phyloP scores from a whole-genome alignment of 1,140 invertebrate genomes.

The Drosophila varians region DNA sequence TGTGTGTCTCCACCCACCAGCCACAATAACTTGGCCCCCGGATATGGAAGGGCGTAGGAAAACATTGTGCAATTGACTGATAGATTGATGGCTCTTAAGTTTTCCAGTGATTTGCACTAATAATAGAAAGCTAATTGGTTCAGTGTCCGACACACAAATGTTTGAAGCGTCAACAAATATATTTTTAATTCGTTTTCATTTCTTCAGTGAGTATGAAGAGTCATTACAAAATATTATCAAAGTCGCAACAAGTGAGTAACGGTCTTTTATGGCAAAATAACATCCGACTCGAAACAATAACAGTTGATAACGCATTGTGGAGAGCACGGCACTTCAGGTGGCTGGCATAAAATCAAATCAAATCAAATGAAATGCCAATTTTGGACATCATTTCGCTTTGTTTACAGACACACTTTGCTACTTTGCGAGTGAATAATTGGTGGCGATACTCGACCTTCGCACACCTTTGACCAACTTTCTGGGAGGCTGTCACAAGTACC shows the following conservation, averaged over 20 bases:
- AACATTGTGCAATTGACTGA: constrained; percentile 39
- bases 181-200: too few relatives aligned
- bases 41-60: constrained; percentile 28
- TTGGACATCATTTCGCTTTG: background rate
- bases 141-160: background rate
- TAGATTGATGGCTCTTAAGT: constrained; percentile 20
- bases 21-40: background rate
- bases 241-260: constrained; percentile 7
- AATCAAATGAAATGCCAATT: constrained; percentile 22
- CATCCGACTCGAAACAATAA: background rate
- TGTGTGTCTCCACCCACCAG: background rate
- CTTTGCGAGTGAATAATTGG: constrained; percentile 6
- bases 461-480: constrained; percentile 33
- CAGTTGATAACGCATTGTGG: constrained; percentile 28
- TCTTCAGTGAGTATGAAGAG: background rate
- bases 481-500: constrained; percentile 38
- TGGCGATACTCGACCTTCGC: constrained; percentile 19
- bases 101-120: constrained; percentile 31
- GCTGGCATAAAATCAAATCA: background rate
- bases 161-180: constrained; percentile 6
- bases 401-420: constrained; percentile 7
- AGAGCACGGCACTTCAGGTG: constrained; percentile 21
- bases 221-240: constrained; percentile 25
- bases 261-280: background rate
- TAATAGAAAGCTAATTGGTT: constrained; percentile 21